phyloP scores from a whole-genome alignment of 1,140 invertebrate species.

The Hypsibius dujardini region DNA sequence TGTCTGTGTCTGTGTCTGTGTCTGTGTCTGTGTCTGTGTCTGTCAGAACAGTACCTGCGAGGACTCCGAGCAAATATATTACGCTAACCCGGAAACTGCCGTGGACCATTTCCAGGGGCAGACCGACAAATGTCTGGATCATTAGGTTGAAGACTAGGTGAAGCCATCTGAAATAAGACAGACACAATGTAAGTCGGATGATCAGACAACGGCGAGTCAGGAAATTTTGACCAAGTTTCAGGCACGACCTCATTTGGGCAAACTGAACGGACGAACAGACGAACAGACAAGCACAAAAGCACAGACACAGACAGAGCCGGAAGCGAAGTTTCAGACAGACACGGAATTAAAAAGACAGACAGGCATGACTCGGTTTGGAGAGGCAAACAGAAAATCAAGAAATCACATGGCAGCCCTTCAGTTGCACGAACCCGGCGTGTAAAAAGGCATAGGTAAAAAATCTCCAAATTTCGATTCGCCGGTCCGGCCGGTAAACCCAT shows the following conservation, averaged over 20 bases:
- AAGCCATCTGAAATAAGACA: conserved; percentile 54
- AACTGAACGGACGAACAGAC: too few relatives aligned
- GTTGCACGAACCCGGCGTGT: conserved; percentile 59
- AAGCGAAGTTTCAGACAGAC: too few relatives aligned
- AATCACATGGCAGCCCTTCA: background rate
- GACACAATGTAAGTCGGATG: too few relatives aligned
- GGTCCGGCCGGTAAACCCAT: conserved; percentile 81
- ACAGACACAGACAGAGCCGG: too few relatives aligned
- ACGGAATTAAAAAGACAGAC: too few relatives aligned
- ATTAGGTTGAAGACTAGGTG: conserved; percentile 83
- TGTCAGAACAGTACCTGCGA: conserved; percentile 45
- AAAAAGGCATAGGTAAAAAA: conserved; percentile 86
- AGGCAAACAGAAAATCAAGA: background rate
- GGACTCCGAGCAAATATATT: conserved; percentile 79
- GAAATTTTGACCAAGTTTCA: too few relatives aligned
- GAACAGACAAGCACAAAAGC: too few relatives aligned
- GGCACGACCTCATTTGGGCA: too few relatives aligned
- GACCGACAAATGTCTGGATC: conserved; percentile 70
- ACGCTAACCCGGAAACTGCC: conserved; percentile 66
- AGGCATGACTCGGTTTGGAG: too few relatives aligned
- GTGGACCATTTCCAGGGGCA: conserved; percentile 92
- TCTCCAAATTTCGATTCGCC: conserved; percentile 72
- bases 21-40: too few relatives aligned
- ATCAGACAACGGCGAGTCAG: too few relatives aligned
- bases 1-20: too few relatives aligned